These are phyloP conservation scores for Saturnia japonica DNA, from an alignment of 2,888 invertebrate species.

Conservation along the genomic window DNA sequence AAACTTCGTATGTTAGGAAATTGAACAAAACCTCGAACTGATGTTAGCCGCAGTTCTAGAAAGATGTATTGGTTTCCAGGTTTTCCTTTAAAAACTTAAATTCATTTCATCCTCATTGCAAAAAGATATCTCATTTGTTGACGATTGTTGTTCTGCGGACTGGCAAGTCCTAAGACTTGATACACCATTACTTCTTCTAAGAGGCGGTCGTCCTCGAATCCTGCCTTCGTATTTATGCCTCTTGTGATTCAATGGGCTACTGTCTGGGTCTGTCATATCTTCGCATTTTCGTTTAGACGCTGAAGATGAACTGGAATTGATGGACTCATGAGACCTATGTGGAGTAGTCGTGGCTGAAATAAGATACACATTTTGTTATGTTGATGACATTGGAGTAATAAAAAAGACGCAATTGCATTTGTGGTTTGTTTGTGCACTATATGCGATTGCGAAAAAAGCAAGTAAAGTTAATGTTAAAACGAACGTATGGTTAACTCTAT, in stretches of 20 bases:
- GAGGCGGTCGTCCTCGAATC: constrained; percentile 68
- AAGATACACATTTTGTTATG: neutral
- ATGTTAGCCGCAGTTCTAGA: neutral
- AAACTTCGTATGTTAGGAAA: neutral
- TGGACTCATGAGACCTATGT: constrained; percentile 44
- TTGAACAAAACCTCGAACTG: neutral
- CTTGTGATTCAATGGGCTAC: constrained; percentile 68
- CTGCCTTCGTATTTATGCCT: constrained; percentile 67
- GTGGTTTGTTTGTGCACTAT: neutral
- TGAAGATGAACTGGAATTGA: constrained; percentile 56
- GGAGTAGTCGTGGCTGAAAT: constrained; percentile 55
- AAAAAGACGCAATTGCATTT: too few species aligned
- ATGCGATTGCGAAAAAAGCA: neutral
- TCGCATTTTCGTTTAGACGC: constrained; percentile 65
- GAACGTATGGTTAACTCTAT: too few species aligned
- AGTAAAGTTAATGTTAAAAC: neutral
- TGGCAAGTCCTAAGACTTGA: constrained; percentile 49
- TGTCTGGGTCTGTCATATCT: constrained; percentile 61
- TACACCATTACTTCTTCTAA: constrained; percentile 55
- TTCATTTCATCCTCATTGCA: constrained; percentile 54
- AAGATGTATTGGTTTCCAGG: neutral
- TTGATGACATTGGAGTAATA: neutral
- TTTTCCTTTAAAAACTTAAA: constrained; percentile 50
- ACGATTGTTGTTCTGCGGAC: constrained; percentile 57
- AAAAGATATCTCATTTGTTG: constrained; percentile 44